Percentiles rank a stretch among this genome's conserved stretches.
phyloP scores from a whole-genome alignment of 2,797 vertebrate genomes.

The Garrulus glandarius region DNA sequence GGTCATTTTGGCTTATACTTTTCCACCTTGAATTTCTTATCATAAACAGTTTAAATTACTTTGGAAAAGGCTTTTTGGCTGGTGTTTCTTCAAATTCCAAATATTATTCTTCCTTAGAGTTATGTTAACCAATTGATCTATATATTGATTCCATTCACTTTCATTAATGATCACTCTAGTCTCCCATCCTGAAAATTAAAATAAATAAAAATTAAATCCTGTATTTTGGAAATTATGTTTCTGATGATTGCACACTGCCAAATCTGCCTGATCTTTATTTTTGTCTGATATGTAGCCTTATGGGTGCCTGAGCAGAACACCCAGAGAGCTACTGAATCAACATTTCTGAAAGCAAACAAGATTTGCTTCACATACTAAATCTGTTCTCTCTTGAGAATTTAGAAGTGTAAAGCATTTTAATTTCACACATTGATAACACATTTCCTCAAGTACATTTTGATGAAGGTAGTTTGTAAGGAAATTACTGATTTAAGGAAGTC shows the following conservation, averaged over 20 bases:
- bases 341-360: slow-evolving; percentile 21
- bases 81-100: neutral
- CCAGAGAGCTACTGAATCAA: neutral
- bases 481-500: slow-evolving; percentile 16
- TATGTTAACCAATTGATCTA: neutral
- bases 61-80: neutral
- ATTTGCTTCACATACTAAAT: neutral
- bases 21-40: neutral
- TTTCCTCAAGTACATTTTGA: slow-evolving; percentile 9
- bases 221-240: neutral
- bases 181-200: neutral
- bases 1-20: neutral
- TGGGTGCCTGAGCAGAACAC: neutral
- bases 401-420: slow-evolving; percentile 16
- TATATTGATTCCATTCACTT: neutral
- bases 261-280: neutral
- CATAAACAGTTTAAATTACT: neutral
- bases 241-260: neutral
- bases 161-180: slow-evolving; percentile 13
- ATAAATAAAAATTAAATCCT: neutral
- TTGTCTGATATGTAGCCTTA: neutral
- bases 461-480: neutral
- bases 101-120: slow-evolving; percentile 1
- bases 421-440: neutral
- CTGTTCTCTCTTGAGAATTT: neutral